Evolutionary conservation across 1,140 invertebrate species (phyloP).

Genomic region (Diabrotica virgifera): DNA sequence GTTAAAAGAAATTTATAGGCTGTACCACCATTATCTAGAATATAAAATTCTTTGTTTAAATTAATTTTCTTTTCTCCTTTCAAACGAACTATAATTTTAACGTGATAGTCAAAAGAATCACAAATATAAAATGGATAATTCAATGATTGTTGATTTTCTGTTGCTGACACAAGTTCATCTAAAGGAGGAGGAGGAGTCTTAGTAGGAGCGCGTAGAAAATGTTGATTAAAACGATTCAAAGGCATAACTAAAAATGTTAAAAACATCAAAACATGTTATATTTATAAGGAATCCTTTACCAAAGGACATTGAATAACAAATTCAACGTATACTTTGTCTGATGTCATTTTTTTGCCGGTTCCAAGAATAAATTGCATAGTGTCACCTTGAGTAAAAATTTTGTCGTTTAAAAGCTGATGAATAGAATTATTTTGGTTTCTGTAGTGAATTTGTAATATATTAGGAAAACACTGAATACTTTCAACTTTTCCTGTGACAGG

Average conservation of each 20-base stretch:
- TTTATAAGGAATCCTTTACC: neutral
- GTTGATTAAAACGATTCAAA: constrained; percentile 10
- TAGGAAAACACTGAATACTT: too few species aligned
- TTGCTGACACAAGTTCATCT: neutral
- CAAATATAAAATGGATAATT: constrained; percentile 7
- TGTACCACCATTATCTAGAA: constrained; percentile 5
- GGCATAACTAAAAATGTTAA: neutral
- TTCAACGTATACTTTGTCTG: neutral
- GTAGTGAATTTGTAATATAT: too few species aligned
- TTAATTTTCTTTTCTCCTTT: constrained; percentile 6
- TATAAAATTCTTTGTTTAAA: constrained; percentile 5
- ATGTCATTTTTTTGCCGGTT: too few species aligned
- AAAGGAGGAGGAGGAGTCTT: neutral
- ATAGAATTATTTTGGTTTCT: too few species aligned
- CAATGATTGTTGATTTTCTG: neutral
- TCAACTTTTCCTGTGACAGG: too few species aligned
- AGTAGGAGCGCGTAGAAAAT: neutral
- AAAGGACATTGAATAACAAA: constrained; percentile 9
- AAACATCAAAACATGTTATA: neutral
- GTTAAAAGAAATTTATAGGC: too few species aligned
- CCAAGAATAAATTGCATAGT: too few species aligned
- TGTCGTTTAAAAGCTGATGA: too few species aligned
- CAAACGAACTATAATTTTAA: constrained; percentile 5
- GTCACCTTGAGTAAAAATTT: too few species aligned
- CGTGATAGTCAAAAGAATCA: constrained; percentile 6